Evolutionary conservation across 2,113 vertebrate genomes (phyloP), one percentile per base, ranked within the genome.

Genomic region (Lepus americanus): DNA sequence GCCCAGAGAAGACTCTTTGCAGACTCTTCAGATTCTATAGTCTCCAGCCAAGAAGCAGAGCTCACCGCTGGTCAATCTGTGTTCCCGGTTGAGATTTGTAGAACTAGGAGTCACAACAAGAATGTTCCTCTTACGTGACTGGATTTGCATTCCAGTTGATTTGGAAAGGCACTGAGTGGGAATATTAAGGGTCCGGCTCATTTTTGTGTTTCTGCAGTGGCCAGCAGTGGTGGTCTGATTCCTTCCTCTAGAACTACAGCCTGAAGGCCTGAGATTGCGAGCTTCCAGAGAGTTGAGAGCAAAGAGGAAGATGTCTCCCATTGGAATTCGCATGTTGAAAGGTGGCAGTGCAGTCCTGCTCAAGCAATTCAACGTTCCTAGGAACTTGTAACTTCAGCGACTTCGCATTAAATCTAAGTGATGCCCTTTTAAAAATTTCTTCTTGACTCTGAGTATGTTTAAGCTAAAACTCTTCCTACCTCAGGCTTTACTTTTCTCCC

Each of bases 371-470:
- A 89, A 36, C 86, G 93, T 91, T 82, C 72, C 20, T 85, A 39
- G 36, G 27, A 85, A 77, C 73, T 90, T 78, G 88, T 91, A 81
- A 72, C 31, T 12, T 87, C 22, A 55, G 70, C 76, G 69, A 90
- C 25, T 39, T 67, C 22, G 80, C 31, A 70, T 29, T 10, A 84
- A 64, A 25, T 51, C 31, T 63, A 90, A 94, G 31, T 29, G 19
- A 69, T 89, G 73, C 70, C 51, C 83, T 85, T 61, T 55, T 96
- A 79, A 78, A 64, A 84, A 88, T 84, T 72, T 86, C 55, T 90
- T 94, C 63, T 73, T 85, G 78, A 63, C 1, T 67, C 72, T 89
- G 63, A 64, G 4, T 49, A 63, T 82, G 88, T 95, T 77, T 87
- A 81, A 53, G 31, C 19, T 33, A n/a, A 82, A 3, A 61, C 17